Conservation (phyloP, 92 coral and sea anemone species). For the Umimayanthus chanpuru region DNA sequence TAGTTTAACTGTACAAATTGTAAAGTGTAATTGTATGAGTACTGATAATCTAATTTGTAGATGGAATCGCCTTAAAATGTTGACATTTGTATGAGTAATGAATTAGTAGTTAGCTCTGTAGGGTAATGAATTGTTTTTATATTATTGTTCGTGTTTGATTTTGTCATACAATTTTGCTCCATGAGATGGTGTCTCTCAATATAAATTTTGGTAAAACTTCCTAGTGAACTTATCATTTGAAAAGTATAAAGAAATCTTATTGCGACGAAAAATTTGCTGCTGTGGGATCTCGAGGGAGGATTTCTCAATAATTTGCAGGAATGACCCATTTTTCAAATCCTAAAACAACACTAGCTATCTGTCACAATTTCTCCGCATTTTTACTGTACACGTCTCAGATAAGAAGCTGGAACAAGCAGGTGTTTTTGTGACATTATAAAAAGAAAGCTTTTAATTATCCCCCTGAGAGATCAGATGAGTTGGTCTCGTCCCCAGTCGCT, state of each 20-base stretch:
- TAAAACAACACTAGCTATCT: not conserved
- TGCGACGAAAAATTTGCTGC: not conserved
- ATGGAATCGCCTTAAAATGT: not conserved
- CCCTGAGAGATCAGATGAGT: not conserved
- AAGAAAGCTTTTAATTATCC: not conserved
- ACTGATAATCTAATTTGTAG: slow-evolving; percentile 35
- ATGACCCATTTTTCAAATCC: not conserved
- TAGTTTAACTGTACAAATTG: slow-evolving; percentile 40
- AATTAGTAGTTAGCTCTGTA: slow-evolving; percentile 2
- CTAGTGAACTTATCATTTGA: not conserved
- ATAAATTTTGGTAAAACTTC: not conserved
- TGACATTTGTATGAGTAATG: slow-evolving; percentile 13
- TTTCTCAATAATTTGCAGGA: not conserved
- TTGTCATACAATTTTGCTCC: not conserved
- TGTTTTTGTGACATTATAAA: not conserved
- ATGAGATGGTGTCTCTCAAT: not conserved
- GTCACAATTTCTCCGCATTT: not conserved
- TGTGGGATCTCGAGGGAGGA: not conserved
- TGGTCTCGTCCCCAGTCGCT: not conserved
- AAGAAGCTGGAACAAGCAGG: not conserved
- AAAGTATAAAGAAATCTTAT: not conserved
- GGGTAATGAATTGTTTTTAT: slow-evolving; percentile 9
- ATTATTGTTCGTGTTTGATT: not conserved
- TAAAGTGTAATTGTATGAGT: slow-evolving; percentile 33
- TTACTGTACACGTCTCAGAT: too few species aligned